Evolutionary conservation across 2,888 invertebrate species (phyloP).

Genomic region (Molorchus minor): DNA sequence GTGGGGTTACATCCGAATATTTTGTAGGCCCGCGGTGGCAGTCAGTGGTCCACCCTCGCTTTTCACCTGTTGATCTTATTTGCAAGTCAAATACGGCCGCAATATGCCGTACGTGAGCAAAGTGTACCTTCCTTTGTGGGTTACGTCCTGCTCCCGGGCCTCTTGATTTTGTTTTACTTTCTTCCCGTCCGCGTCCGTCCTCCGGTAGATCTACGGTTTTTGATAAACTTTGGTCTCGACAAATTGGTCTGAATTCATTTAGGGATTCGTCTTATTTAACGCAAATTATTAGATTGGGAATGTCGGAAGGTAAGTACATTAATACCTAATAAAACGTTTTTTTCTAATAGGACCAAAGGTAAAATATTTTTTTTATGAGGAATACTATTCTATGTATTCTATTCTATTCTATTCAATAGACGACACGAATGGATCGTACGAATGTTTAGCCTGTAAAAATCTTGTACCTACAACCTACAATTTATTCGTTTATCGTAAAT

Average conservation of each 20-base stretch:
- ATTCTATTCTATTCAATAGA: no score
- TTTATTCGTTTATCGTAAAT: no score
- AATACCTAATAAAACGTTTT: no score
- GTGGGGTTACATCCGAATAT: conserved; percentile 36
- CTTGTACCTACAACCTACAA: no score
- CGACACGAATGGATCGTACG: no score
- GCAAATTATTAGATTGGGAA: no score
- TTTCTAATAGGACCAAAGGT: no score
- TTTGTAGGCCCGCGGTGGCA: conserved; percentile 46
- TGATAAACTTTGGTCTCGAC: conserved; percentile 10
- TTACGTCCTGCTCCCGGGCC: background rate
- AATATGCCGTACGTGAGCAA: conserved; percentile 43
- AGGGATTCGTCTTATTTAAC: no score
- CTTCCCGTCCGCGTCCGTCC: conserved; percentile 6
- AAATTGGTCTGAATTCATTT: conserved; percentile 9
- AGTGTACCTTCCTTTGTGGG: conserved; percentile 23
- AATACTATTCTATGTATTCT: no score
- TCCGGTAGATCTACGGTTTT: conserved; percentile 1
- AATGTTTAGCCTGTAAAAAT: no score
- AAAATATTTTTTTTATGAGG: no score
- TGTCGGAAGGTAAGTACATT: no score
- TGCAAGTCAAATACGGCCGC: conserved; percentile 52
- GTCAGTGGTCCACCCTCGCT: conserved; percentile 54
- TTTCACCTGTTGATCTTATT: conserved; percentile 57
- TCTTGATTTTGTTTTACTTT: conserved; percentile 23